Base-by-base conservation (phyloP, 2,797 vertebrate genomes). In the Rhabdomys pumilio region DNA sequence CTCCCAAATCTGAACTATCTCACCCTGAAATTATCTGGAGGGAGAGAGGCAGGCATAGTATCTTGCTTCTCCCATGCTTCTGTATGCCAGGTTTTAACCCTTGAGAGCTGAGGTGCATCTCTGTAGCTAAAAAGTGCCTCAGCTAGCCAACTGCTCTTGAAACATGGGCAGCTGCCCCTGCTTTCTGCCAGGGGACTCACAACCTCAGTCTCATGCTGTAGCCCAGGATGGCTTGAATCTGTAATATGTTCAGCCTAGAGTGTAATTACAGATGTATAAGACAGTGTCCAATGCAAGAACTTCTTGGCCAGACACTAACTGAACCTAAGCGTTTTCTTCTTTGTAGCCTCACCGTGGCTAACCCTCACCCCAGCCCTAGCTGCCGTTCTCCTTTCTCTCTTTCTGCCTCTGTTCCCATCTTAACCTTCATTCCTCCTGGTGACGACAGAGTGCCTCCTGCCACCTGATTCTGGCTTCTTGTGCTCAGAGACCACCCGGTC, bases 391-490 rank as follows among this genome's bases (percentile, higher is more conserved):
- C 6, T 81, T 50, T 83, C 34, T 38, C 38, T 50, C 12, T 12
- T 81, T 84, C 81, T 75, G 72, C 84, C 41, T 93, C 22, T 50
- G 10, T 41, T 69, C 20, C 73, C 38, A 3, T 0, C 41, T 22
- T 38, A 15, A 34, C 38, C 92, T 84, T 85, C 81, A 61, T 26
- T n/a, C 69, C 55, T 41, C 8, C 10, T 0, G 26, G 38, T 50
- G 24, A n/a, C 34, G 41, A 5, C n/a, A 13, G 24, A 34, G 38
- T 55, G 79, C 77, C 88, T 94, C 50, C 63, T 93, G 50, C 69
- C 95, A 93, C 96, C 96, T 96, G 95, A 77, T 90, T 98, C 76
- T 69, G 41, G 85, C 73, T 92, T 87, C 84, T 81, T 57, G 84
- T 89, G 82, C 38, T 41, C 80, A 34, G 41, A 59, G 38, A 82